Percentiles rank a stretch among this genome's conserved stretches.
Evolutionary conservation across 2,797 vertebrate genomes (phyloP).

Genomic region (Coreius guichenoti): DNA sequence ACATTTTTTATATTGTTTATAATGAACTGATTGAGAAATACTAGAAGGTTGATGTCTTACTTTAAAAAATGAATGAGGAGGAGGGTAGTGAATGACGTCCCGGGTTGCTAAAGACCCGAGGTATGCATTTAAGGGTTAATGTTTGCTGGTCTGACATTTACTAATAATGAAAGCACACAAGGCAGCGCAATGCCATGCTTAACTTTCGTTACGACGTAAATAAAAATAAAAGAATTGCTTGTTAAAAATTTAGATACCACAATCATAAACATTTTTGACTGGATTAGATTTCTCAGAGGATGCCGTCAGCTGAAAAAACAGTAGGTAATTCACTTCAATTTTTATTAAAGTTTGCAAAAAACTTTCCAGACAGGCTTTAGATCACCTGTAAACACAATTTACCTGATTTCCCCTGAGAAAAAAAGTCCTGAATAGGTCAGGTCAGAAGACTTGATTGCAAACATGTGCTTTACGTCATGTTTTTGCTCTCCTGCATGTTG

Average conservation of each 20-base stretch:
- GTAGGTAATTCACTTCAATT: background rate
- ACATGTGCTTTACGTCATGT: conserved; percentile 54
- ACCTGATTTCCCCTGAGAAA: conserved; percentile 9
- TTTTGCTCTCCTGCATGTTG: background rate
- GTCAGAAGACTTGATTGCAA: conserved; percentile 26
- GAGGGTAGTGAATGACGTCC: no score
- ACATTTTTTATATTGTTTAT: no score
- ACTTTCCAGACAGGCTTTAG: conserved; percentile 17
- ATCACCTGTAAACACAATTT: conserved; percentile 13
- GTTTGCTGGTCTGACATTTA: background rate
- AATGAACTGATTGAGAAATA: no score
- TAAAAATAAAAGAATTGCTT: background rate
- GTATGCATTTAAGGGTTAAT: background rate
- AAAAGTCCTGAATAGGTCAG: background rate
- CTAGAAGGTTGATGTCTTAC: no score
- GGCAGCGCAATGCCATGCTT: no score
- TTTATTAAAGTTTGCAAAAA: background rate
- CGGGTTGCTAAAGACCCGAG: no score
- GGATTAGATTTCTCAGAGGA: background rate
- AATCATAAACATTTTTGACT: background rate
- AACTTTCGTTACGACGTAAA: background rate
- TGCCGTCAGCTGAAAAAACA: background rate
- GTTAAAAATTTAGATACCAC: background rate
- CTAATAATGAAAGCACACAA: background rate
- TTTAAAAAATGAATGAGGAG: no score